Conservation (phyloP, 2,888 invertebrate species). For the Orthosia cruda region DNA sequence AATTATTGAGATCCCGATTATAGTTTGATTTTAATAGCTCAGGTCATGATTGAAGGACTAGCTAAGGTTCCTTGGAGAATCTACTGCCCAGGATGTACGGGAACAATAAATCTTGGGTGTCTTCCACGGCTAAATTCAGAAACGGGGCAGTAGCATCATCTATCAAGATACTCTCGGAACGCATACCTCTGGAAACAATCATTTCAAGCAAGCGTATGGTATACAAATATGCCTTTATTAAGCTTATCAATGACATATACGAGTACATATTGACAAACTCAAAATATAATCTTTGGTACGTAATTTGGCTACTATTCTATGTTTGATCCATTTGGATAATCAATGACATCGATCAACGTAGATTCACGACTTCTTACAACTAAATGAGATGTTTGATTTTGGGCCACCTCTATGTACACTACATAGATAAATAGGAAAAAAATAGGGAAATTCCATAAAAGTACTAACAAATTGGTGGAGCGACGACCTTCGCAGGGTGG, state of each 20-base stretch:
- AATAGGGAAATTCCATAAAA: too few relatives aligned
- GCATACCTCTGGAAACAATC: slow-evolving; percentile 4
- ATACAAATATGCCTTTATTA: neutral
- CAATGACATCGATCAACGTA: neutral
- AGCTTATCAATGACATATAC: neutral
- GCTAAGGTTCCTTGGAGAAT: neutral
- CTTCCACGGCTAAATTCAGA: neutral
- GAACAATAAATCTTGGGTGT: neutral
- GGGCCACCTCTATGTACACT: too few relatives aligned
- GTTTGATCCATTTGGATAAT: neutral
- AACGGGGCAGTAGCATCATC: neutral
- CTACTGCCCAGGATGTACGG: neutral
- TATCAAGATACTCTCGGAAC: slow-evolving; percentile 9
- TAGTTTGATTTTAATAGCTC: neutral
- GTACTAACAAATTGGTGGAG: too few relatives aligned
- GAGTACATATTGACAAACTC: neutral
- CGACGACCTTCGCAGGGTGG: too few relatives aligned
- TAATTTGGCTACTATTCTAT: neutral
- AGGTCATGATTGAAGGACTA: neutral
- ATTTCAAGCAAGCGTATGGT: neutral
- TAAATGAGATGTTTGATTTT: too few relatives aligned
- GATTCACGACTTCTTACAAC: too few relatives aligned
- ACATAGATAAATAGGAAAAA: too few relatives aligned
- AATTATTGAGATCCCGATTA: neutral
- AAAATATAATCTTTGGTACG: neutral